A percentile compares a stretch with the other conserved stretches of the same genome.
Evolutionary conservation across 2,888 invertebrate genomes (phyloP).

Genomic region (Zeuzera pyrina): DNA sequence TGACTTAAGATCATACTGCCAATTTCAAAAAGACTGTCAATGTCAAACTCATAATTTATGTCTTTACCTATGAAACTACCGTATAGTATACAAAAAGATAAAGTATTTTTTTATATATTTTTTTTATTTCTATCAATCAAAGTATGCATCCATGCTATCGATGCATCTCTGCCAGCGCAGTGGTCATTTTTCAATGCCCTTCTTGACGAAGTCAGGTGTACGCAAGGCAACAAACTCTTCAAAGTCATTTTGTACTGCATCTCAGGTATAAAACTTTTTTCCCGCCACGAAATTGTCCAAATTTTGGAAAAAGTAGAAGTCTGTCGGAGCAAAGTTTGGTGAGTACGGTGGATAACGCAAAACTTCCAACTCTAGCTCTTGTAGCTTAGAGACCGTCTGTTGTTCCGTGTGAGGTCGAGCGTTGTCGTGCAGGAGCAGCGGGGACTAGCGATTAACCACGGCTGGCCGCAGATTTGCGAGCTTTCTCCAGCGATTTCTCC

Average conservation of each 20-base stretch:
- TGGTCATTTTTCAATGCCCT: neutral
- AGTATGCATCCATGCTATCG: neutral
- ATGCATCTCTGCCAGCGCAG: neutral
- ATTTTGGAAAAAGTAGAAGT: slow-evolving; percentile 3
- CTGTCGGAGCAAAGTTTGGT: slow-evolving; percentile 4
- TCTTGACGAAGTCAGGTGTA: neutral
- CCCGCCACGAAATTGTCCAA: slow-evolving; percentile 2
- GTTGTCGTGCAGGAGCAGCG: slow-evolving; percentile 6
- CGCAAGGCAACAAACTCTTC: neutral
- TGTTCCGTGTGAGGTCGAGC: slow-evolving; percentile 10
- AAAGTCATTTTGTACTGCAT: too few relatives aligned
- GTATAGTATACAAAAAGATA: too few relatives aligned
- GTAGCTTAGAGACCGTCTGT: too few relatives aligned
- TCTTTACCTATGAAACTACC: too few relatives aligned
- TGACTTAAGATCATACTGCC: too few relatives aligned
- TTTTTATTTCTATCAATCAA: neutral
- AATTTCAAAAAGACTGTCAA: too few relatives aligned
- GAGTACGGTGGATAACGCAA: too few relatives aligned
- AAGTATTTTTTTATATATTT: too few relatives aligned
- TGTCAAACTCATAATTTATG: too few relatives aligned
- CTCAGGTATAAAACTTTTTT: slow-evolving; percentile 4
- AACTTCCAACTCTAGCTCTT: too few relatives aligned
- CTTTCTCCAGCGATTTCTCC: too few relatives aligned
- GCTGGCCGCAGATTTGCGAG: slow-evolving; percentile 13
- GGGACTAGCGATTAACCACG: slow-evolving; percentile 12